Evolutionary conservation across 2,797 vertebrate genomes (phyloP).

Genomic region (Cossypha caffra): DNA sequence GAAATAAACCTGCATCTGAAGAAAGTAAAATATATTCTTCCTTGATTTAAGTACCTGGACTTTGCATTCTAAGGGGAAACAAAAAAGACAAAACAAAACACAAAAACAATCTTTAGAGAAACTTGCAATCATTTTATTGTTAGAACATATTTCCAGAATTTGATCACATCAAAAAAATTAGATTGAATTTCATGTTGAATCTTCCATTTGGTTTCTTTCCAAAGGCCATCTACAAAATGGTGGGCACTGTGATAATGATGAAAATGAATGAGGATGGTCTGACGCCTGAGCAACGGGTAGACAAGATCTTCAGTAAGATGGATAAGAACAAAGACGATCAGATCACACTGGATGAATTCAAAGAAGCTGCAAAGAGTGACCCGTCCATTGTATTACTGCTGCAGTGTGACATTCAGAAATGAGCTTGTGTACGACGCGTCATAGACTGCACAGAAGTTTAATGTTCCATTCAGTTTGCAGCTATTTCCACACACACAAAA

Average conservation of each 20-base stretch:
- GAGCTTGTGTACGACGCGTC: conserved; percentile 77
- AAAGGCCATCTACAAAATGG: conserved; percentile 99
- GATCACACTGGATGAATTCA: conserved; percentile 98
- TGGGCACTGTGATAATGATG: conserved; percentile 99
- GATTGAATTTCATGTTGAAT: background rate
- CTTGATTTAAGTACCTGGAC: background rate
- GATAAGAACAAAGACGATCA: conserved; percentile 99
- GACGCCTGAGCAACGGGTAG: conserved; percentile 95
- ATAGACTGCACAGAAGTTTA: conserved; percentile 93
- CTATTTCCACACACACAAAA: conserved; percentile 88
- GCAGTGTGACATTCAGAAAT: conserved; percentile 99
- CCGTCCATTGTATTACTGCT: conserved; percentile 99
- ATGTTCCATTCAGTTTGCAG: conserved; percentile 99
- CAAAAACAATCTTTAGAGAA: background rate
- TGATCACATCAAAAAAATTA: background rate
- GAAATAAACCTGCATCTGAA: background rate
- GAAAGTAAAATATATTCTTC: background rate
- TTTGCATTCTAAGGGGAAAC: background rate
- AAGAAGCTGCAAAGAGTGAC: conserved; percentile 98
- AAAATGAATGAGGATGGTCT: conserved; percentile 99
- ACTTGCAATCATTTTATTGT: background rate
- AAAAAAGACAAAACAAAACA: background rate
- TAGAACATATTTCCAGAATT: background rate
- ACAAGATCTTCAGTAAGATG: conserved; percentile 99
- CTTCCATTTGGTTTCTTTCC: conserved; percentile 33